Evolutionary conservation across 2,797 vertebrate genomes (phyloP).

Genomic region (Cichlasoma orientale): DNA sequence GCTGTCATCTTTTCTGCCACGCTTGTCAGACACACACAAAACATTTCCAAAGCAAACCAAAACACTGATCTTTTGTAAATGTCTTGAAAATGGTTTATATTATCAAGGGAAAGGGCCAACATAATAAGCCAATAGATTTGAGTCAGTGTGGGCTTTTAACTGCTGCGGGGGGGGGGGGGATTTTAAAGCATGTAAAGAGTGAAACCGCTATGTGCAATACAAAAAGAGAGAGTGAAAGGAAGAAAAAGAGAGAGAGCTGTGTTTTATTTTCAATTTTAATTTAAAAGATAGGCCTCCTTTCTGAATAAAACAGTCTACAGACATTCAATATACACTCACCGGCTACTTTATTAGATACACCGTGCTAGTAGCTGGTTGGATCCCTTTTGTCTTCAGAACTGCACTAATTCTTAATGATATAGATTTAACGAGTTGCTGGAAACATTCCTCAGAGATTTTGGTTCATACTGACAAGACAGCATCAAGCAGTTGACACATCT

Average conservation of each 20-base stretch:
- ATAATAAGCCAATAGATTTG: slow-evolving; percentile 5
- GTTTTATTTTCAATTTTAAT: slow-evolving; percentile 6
- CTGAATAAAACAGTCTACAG: not conserved
- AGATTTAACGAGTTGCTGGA: not conserved
- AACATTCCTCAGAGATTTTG: not conserved
- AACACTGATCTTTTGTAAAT: slow-evolving; percentile 38
- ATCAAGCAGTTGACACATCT: not conserved
- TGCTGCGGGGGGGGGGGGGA: no score
- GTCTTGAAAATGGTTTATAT: slow-evolving; percentile 27
- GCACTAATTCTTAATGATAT: not conserved
- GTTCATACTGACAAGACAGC: not conserved
- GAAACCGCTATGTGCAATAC: not conserved
- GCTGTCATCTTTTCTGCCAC: slow-evolving; percentile 5
- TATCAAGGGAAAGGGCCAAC: slow-evolving; percentile 7
- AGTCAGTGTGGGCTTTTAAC: not conserved
- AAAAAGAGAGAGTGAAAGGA: not conserved
- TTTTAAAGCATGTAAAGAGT: not conserved
- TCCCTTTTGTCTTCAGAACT: not conserved
- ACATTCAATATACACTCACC: not conserved
- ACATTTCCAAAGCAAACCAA: slow-evolving; percentile 22
- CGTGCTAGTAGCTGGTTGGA: no score
- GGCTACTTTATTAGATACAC: not conserved
- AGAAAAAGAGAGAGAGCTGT: not conserved
- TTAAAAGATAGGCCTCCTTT: not conserved
- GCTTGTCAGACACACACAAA: not conserved